Base-by-base conservation (phyloP, 2,113 vertebrate species). In the Chionis minor region DNA sequence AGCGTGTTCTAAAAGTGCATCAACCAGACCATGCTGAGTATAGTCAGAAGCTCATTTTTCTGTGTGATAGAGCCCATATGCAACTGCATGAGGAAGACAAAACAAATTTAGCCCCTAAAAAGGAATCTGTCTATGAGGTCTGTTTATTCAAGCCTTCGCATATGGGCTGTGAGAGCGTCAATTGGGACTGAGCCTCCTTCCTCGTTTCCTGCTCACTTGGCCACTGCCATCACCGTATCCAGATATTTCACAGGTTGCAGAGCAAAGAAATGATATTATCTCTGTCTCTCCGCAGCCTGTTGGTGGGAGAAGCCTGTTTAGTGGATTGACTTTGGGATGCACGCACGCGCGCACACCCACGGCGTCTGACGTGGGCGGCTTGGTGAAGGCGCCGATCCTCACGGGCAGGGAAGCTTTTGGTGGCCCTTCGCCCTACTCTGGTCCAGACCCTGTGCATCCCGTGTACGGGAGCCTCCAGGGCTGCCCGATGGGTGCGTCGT, bases 261-360 rank as follows among this genome's bases (percentile, higher is more conserved):
- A 67, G 81, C n/a, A 18, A 47, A 72, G 67, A 21, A 80, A 21
- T 24, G 16, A 16, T 10, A 21, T 28, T 52, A 6, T n/a, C 49
- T 77, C 35, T 28, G 28, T 56, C 33, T 44, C 33, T 70, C 10
- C 0, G 1, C 23, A 42, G 56, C 59, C 45, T 4, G 1, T 9
- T 44, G 52, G 38, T 24, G 54, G 88, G 42, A 66, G 56, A 7
- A 30, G n/a, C 28, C 22, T 13, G 8, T 49, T 70, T 4, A 49
- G 73, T 38, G 38, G 38, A 38, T 38, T 38, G 38, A 38, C 38
- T 67, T 28, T 20, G 42, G 66, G 79, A 28, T 65, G 0, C 16
- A 0, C 1, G 30, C n/a, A 4, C 0, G 0, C 7, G 3, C 7
- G 3, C 14, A 28, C 24, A 3, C n/a, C n/a, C 12, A 0, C 52